Percentiles rank a stretch among this genome's conserved stretches.
phyloP scores from a whole-genome alignment of 2,113 vertebrate species.

The Hipposideros armiger region DNA sequence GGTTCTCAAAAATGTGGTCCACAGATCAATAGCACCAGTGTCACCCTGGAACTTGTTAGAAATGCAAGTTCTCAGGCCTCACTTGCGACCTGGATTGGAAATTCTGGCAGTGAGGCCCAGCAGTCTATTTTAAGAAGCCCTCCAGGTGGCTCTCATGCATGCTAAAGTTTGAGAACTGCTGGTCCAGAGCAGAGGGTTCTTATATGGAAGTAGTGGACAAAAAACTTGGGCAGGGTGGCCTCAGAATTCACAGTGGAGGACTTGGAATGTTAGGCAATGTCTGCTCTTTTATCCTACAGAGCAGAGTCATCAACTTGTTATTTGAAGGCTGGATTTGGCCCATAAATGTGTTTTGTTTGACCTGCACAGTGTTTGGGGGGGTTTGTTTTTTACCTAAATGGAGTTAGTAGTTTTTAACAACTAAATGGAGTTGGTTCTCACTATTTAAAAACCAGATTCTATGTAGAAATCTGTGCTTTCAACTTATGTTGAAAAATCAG shows the following conservation, averaged over 20 bases:
- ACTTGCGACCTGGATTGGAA: background rate
- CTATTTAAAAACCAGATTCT: conserved; percentile 9
- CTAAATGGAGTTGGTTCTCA: background rate
- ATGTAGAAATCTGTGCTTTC: background rate
- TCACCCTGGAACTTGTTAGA: background rate
- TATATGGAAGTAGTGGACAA: background rate
- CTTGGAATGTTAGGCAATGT: background rate
- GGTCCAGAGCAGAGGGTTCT: background rate
- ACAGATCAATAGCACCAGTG: background rate
- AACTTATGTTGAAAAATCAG: conserved; percentile 22
- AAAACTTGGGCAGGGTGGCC: background rate
- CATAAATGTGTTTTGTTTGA: background rate
- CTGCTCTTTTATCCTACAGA: conserved; percentile 41
- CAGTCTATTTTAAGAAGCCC: background rate
- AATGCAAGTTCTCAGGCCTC: background rate
- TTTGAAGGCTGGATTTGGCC: background rate
- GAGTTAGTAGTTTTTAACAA: background rate
- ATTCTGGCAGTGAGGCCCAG: background rate
- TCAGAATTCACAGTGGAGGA: background rate
- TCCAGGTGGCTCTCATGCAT: background rate
- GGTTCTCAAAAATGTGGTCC: background rate
- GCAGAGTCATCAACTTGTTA: background rate
- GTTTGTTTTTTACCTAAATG: background rate
- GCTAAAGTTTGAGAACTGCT: background rate
- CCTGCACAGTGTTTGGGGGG: background rate